A percentile compares a stretch with the other conserved stretches of the same genome.
Conservation (phyloP, 2,888 invertebrate genomes). For the Xestia rhomboidea region DNA sequence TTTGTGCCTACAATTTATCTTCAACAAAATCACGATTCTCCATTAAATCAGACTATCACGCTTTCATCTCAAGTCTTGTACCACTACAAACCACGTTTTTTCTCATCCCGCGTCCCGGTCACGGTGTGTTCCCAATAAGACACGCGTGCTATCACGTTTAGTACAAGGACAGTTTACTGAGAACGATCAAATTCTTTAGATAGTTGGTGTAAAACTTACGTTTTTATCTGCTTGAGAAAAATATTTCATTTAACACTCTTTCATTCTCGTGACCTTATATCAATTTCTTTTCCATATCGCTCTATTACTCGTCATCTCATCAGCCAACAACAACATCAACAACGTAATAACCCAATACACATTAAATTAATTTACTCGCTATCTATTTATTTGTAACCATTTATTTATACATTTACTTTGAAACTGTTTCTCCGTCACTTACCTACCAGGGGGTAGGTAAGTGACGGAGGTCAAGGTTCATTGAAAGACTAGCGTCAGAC, state of each 20-base stretch:
- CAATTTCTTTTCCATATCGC: not conserved
- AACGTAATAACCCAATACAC: no score
- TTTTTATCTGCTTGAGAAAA: slow-evolving; percentile 11
- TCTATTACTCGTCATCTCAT: not conserved
- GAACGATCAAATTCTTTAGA: slow-evolving; percentile 56
- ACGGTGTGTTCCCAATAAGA: slow-evolving; percentile 64
- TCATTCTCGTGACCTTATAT: not conserved
- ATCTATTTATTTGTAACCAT: no score
- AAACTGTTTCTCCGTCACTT: no score
- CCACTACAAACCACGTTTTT: slow-evolving; percentile 54
- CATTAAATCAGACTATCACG: slow-evolving; percentile 14
- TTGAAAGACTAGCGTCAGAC: no score
- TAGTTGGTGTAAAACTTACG: slow-evolving; percentile 12
- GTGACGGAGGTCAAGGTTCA: no score
- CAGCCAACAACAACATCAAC: no score
- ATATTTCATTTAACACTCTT: slow-evolving; percentile 4
- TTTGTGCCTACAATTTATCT: slow-evolving; percentile 1
- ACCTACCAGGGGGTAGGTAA: no score
- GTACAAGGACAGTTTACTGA: slow-evolving; percentile 50
- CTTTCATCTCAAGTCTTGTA: slow-evolving; percentile 34
- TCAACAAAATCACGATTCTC: slow-evolving; percentile 14
- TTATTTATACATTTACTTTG: no score
- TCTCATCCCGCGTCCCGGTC: slow-evolving; percentile 62
- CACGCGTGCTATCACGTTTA: slow-evolving; percentile 66
- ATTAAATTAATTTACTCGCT: no score